Base-by-base conservation (phyloP, 2,888 invertebrate genomes). In the Bombylius discolor region DNA sequence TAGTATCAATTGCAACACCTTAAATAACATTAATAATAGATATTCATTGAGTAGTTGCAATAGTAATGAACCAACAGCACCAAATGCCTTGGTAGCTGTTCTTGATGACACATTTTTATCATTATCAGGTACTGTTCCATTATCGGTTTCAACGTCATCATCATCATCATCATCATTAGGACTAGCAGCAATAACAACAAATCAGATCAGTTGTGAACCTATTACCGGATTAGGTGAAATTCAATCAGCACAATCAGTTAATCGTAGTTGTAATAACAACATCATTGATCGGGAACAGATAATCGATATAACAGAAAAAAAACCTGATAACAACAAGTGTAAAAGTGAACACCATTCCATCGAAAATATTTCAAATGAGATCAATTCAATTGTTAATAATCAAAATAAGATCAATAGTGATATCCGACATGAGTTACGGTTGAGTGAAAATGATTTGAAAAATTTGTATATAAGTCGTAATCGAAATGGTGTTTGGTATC, bases 391-490 rank as follows among this genome's bases (percentile, higher is more conserved):
- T 45, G 49, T 47, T 56, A 47, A 51, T 42, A 46, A 12, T 39
- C 39, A 42, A 42, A 42, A 42, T 42, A 42, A 42, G 39, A 42
- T 42, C 39, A 23, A 23, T 23, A 42, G 12, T 42, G 39, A 42
- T 42, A 36, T 36, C 42, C 53, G 53, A 53, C 58, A 59, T 34
- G 55, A 48, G 32, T 34, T 51, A 51, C 58, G 23, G 12, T 48
- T 59, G 36, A 53, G 52, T 55, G 53, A 53, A 57, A 56, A 49
- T 12, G 68, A 69, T 59, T 58, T 72, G 51, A 64, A 68, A 48
- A 71, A 68, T 65, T 64, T 73, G 53, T 72, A 70, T 62, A 65
- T 67, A 57, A 67, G 73, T 56, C 69, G 73, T 47, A 73, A 71
- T 61, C 68, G 73, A 13, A 71, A 64, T 57, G 66, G 69, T 5